Evolutionary conservation across 2,888 invertebrate genomes (phyloP), one percentile per base, ranked within the genome.

Genomic region (Capitulum mitella): DNA sequence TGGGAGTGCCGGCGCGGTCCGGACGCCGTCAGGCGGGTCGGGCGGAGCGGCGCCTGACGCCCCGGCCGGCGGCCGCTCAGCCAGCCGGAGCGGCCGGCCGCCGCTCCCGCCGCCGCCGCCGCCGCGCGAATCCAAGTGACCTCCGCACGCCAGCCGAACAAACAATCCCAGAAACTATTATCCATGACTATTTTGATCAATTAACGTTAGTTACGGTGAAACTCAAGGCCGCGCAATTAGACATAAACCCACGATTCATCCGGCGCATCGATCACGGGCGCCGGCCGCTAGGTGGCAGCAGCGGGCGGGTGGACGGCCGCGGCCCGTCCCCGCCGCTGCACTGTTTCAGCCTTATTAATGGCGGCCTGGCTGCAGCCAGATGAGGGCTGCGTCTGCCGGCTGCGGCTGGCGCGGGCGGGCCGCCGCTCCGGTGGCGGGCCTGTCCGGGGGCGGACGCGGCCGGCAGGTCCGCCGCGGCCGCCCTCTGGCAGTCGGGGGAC

Each of bases 171-270:
- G 40, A 37, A 26, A 40, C 70, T 22, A 70, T 70, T 29, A 70
- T 40, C 70, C 70, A 70, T 70, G 70, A 70, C 70, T 40, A 37
- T 70, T 70, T 70, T 70, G 70, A 70, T 70, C 70, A 70, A 70
- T 70, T 70, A 70, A 40, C 70, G 70, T 70, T 70, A 70, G 70
- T 70, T 70, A 40, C 70, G 70, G 40, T 8, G 70, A 64, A 64
- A 19, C 40, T 19, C 70, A 70, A 40, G 70, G 70, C 40, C 40
- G 70, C 37, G 40, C 70, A 70, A 70, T 70, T 40, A 70, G 70
- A 37, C 70, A 40, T 64, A 70, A 70, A 70, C 70, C 70, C 40
- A 70, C 70, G 70, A 70, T 70, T 70, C 70, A 70, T 40, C 40
- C 70, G 26, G 70, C 37, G 5, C 70, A 70, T 70, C 70, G 70